Conservation (phyloP, 2,797 vertebrate species). For the Xenentodon cancila region DNA sequence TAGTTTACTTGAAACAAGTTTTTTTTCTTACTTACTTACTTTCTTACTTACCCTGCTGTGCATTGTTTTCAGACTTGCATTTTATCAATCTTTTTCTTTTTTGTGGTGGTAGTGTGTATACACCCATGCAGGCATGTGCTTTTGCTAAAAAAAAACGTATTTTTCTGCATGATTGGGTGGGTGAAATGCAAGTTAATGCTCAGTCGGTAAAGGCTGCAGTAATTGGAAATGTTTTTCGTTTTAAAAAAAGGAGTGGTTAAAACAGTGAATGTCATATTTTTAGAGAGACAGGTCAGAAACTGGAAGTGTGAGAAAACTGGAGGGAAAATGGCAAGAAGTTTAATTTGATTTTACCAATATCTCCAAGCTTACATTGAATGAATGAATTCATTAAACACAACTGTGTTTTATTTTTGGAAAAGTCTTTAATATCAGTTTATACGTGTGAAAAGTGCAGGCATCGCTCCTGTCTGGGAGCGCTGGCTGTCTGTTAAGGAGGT, state of each 20-base stretch:
- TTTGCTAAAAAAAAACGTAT: no score
- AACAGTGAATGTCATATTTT: slow-evolving; percentile 26
- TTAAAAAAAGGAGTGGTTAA: slow-evolving; percentile 6
- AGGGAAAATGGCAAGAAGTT: slow-evolving; percentile 14
- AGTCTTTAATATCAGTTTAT: background rate
- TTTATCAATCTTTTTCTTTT: no score
- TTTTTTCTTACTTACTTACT: no score
- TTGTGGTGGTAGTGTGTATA: background rate
- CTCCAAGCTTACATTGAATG: no score
- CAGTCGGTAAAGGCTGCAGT: slow-evolving; percentile 18
- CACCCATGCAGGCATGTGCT: no score
- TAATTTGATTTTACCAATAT: no score
- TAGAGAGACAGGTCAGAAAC: slow-evolving; percentile 34
- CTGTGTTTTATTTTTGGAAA: background rate
- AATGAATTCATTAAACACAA: no score
- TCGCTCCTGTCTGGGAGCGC: slow-evolving; percentile 51
- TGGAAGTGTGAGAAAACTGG: background rate
- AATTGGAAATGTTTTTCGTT: slow-evolving; percentile 38
- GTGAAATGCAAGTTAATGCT: slow-evolving; percentile 30
- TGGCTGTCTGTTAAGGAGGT: slow-evolving; percentile 71
- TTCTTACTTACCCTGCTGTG: no score
- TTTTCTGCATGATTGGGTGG: slow-evolving; percentile 26
- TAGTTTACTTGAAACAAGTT: no score
- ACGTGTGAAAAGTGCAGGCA: slow-evolving; percentile 10
- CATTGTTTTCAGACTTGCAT: no score